These are phyloP conservation scores for Ylistrum balloti DNA, from an alignment of 1,140 invertebrate species.

Conservation along the genomic window DNA sequence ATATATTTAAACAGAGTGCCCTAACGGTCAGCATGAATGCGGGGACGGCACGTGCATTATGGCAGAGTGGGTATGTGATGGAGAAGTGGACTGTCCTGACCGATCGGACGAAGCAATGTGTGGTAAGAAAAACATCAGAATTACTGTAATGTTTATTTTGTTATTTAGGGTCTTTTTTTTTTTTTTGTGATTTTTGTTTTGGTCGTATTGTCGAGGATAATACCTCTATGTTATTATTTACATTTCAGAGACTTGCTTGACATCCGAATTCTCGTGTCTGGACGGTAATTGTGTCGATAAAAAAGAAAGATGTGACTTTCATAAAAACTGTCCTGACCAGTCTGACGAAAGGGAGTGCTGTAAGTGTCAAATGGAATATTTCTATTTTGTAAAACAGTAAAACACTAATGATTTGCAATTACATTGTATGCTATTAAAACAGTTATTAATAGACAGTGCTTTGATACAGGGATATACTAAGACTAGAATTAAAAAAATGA, in stretches of 20 bases:
- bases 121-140: slow-evolving; percentile 58
- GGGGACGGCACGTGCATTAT: slow-evolving; percentile 42
- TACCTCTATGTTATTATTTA: too few species aligned
- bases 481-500: too few species aligned
- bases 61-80: slow-evolving; percentile 63
- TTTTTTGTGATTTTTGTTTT: neutral
- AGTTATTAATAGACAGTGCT: too few species aligned
- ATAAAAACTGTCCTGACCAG: slow-evolving; percentile 88
- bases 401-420: too few species aligned
- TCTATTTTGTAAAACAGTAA: too few species aligned
- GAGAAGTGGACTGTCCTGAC: slow-evolving; percentile 62
- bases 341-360: slow-evolving; percentile 77
- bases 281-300: slow-evolving; percentile 91
- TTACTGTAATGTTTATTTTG: too few species aligned
- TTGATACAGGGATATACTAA: too few species aligned
- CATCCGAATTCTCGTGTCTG: slow-evolving; percentile 52
- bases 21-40: slow-evolving; percentile 30
- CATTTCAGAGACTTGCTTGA: slow-evolving; percentile 48
- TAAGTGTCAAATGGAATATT: slow-evolving; percentile 45
- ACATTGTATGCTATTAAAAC: too few species aligned
- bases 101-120: slow-evolving; percentile 63
- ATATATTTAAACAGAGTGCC: neutral
- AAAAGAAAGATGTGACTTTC: slow-evolving; percentile 93
- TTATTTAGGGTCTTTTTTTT: too few species aligned
- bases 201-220: too few species aligned